Conservation (phyloP, 2,888 invertebrate species). For the Aleiodes testaceus region DNA sequence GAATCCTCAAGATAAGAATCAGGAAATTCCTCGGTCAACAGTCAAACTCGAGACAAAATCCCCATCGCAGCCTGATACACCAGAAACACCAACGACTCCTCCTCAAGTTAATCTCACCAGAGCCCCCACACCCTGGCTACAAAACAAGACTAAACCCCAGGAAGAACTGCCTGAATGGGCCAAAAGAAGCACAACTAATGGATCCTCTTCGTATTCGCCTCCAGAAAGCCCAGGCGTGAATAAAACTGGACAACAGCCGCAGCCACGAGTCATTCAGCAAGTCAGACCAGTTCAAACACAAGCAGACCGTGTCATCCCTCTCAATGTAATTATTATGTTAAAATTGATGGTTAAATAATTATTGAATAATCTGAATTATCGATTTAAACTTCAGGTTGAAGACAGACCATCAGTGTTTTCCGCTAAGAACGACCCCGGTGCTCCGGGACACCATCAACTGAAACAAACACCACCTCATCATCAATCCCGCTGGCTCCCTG, state of each 20-base stretch:
- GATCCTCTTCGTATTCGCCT: constrained; percentile 56
- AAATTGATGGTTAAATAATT: neutral
- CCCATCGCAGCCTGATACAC: constrained; percentile 57
- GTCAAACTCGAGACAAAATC: constrained; percentile 61
- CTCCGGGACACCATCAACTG: constrained; percentile 64
- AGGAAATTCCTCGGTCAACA: constrained; percentile 53
- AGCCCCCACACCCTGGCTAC: constrained; percentile 78
- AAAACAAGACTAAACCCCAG: constrained; percentile 68
- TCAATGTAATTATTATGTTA: constrained; percentile 58
- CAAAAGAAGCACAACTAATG: constrained; percentile 60
- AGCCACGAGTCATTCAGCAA: constrained; percentile 41
- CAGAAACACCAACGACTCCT: constrained; percentile 65
- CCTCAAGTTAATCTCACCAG: constrained; percentile 75
- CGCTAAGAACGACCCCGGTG: constrained; percentile 63
- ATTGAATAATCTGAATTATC: no score
- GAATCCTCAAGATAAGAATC: constrained; percentile 52
- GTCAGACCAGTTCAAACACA: constrained; percentile 49
- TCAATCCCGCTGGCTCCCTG: constrained; percentile 54
- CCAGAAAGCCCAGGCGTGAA: constrained; percentile 42
- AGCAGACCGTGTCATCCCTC: constrained; percentile 62
- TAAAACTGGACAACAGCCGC: constrained; percentile 51
- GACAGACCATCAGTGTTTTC: constrained; percentile 70
- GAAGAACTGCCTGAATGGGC: constrained; percentile 76
- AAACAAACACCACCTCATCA: constrained; percentile 65
- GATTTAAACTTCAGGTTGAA: constrained; percentile 59